phyloP scores from a whole-genome alignment of 2,888 invertebrate genomes.

The Pristionchus maxplancki region DNA sequence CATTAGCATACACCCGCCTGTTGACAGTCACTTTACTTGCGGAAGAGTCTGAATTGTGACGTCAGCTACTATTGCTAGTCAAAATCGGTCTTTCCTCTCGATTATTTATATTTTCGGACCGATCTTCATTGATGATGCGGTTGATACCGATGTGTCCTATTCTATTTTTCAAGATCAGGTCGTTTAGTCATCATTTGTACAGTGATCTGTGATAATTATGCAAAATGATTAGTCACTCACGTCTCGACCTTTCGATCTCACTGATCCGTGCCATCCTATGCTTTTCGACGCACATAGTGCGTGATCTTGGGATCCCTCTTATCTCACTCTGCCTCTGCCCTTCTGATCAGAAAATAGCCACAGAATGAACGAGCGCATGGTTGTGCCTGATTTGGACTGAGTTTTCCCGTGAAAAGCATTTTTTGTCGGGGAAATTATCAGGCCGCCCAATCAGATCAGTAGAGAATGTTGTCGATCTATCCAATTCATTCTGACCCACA shows the following conservation, averaged over 20 bases:
- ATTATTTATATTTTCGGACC: background rate
- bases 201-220: no score
- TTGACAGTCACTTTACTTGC: background rate
- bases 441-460: background rate
- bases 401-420: background rate
- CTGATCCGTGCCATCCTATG: background rate
- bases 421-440: background rate
- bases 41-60: background rate
- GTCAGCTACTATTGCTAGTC: background rate
- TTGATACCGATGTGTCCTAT: background rate
- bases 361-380: background rate
- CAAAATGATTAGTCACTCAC: no score
- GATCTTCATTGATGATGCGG: background rate
- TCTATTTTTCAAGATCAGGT: background rate
- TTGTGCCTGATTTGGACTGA: background rate
- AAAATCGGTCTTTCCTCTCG: background rate
- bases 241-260: background rate
- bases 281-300: background rate
- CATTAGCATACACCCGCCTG: background rate
- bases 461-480: background rate
- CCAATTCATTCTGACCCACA: background rate
- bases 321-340: background rate
- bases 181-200: background rate
- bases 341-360: background rate
- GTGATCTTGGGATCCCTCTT: background rate